These are phyloP conservation scores for Lordiphosa clarofinis DNA, from an alignment of 1,140 invertebrate species.

Conservation along the genomic window DNA sequence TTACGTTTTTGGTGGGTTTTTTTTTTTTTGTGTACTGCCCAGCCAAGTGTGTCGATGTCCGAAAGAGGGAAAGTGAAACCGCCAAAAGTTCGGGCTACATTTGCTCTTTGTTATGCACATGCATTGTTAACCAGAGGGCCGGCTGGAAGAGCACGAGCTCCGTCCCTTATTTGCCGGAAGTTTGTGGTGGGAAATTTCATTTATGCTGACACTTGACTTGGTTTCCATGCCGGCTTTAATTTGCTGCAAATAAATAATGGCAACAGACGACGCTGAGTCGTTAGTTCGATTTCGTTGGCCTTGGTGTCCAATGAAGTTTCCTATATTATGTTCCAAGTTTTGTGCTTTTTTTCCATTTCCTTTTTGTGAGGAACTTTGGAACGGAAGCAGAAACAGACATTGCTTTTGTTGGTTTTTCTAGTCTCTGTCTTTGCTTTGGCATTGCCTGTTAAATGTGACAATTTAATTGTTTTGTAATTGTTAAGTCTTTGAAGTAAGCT, in stretches of 20 bases:
- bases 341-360: slow-evolving; percentile 69
- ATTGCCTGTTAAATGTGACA: slow-evolving; percentile 48
- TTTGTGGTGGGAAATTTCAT: slow-evolving; percentile 77
- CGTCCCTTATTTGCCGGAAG: slow-evolving; percentile 52
- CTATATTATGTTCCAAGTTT: slow-evolving; percentile 48
- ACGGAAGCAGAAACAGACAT: slow-evolving; percentile 22
- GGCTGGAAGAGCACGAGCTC: background rate
- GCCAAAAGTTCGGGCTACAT: slow-evolving; percentile 47
- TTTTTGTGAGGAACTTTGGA: slow-evolving; percentile 12
- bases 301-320: slow-evolving; percentile 44
- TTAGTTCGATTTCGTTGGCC: slow-evolving; percentile 53
- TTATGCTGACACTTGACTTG: slow-evolving; percentile 76
- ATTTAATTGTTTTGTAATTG: slow-evolving; percentile 78
- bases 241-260: slow-evolving; percentile 75
- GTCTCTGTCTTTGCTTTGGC: slow-evolving; percentile 7
- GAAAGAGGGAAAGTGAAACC: slow-evolving; percentile 54
- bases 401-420: slow-evolving; percentile 38
- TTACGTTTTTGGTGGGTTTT: no score
- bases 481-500: slow-evolving; percentile 37
- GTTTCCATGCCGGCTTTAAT: slow-evolving; percentile 54
- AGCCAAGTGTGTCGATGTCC: slow-evolving; percentile 51
- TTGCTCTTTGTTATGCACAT: slow-evolving; percentile 58
- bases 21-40: slow-evolving; percentile 10
- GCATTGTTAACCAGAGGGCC: slow-evolving; percentile 45
- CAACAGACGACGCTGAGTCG: slow-evolving; percentile 50